A percentile compares a stretch with the other conserved stretches of the same genome.
phyloP scores from a whole-genome alignment of 2,113 vertebrate species.

The Cavia porcellus region DNA sequence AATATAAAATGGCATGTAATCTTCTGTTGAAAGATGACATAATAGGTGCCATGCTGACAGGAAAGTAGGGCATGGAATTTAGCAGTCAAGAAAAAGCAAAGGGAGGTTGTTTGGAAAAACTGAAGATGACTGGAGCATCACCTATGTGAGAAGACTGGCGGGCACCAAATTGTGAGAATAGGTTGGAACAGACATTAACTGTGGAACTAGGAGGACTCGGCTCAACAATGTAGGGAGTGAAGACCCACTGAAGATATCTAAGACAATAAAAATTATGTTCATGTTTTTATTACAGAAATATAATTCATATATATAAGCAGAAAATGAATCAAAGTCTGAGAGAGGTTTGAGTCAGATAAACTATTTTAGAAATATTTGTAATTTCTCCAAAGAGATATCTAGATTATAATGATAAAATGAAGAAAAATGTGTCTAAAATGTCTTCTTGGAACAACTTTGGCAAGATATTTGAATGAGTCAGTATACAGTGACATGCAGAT shows the following conservation, averaged over 20 bases:
- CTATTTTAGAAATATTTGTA: not conserved
- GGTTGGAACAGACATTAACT: not conserved
- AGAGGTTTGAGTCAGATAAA: not conserved
- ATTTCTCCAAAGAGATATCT: not conserved
- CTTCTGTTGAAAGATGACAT: slow-evolving; percentile 16
- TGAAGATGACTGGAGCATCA: not conserved
- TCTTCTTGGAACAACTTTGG: not conserved
- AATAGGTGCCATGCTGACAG: not conserved
- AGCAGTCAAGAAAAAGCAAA: not conserved
- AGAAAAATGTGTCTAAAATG: not conserved
- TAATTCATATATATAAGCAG: not conserved
- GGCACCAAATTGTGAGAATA: not conserved
- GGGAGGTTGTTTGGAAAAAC: not conserved
- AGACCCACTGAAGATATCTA: not conserved
- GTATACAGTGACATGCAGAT: not conserved
- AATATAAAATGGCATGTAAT: not conserved
- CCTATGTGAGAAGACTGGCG: not conserved
- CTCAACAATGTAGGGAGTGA: not conserved
- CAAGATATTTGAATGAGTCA: not conserved
- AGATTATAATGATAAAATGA: not conserved
- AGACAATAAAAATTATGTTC: not conserved
- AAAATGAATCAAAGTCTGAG: not conserved
- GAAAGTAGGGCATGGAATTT: not conserved
- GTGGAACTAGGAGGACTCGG: not conserved
- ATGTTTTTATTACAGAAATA: not conserved